A percentile compares a stretch with the other conserved stretches of the same genome.
These are phyloP conservation scores for Armadillidium nasatum DNA, from an alignment of 1,140 invertebrate species.

Conservation along the genomic window DNA sequence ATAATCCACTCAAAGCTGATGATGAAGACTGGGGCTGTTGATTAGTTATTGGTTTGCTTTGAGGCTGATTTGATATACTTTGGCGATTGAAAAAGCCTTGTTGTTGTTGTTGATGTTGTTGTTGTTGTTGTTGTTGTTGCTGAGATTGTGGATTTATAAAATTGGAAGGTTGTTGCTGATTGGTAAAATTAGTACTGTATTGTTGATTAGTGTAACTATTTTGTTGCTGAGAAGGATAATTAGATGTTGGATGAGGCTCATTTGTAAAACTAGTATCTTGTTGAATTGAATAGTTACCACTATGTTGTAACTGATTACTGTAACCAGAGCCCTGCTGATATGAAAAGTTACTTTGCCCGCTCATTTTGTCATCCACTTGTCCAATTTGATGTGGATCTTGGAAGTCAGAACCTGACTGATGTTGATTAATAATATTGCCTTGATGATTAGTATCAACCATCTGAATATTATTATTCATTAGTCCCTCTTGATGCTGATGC, in stretches of 20 bases:
- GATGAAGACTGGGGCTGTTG: constrained; percentile 29
- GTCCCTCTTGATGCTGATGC: too few relatives aligned
- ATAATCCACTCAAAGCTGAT: constrained; percentile 35
- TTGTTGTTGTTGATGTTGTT: constrained; percentile 10
- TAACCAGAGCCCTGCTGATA: too few relatives aligned
- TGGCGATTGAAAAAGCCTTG: constrained; percentile 32
- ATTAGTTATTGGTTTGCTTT: constrained; percentile 17
- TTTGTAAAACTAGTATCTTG: too few relatives aligned
- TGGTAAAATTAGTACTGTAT: neutral
- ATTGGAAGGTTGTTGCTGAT: neutral
- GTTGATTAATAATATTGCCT: too few relatives aligned
- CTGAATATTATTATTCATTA: neutral
- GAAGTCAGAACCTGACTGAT: too few relatives aligned
- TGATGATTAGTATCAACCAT: neutral
- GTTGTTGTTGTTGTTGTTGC: constrained; percentile 21
- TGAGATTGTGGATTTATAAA: constrained; percentile 14
- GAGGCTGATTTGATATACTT: constrained; percentile 16
- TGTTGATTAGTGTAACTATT: neutral
- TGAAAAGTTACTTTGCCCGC: too few relatives aligned
- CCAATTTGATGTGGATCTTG: too few relatives aligned
- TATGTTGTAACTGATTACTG: too few relatives aligned
- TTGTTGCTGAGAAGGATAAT: neutral
- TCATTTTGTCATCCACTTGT: too few relatives aligned
- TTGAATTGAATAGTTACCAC: too few relatives aligned
- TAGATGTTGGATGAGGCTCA: too few relatives aligned